Evolutionary conservation across 2,113 vertebrate genomes (phyloP), one percentile per base, ranked within the genome.

Genomic region (Channa maculata): DNA sequence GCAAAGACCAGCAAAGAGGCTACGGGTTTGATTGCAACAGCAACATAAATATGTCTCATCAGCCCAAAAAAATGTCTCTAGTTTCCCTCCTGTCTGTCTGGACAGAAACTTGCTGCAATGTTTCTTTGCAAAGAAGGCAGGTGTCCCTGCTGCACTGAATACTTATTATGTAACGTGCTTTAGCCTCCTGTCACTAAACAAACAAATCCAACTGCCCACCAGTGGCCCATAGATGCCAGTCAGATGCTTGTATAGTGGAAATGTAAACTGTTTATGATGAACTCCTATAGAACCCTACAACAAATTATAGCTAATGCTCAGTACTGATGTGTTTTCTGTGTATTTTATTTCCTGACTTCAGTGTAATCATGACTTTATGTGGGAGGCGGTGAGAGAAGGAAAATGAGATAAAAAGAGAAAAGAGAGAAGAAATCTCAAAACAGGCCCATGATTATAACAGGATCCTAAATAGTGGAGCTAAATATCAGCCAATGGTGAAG

Each of bases 111-210:
- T 9, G 41, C 44, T 82, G 72, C 55, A 68, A 64, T 76, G 75
- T 76, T 60, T 54, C 77, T 63, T 73, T 71, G 59, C 6, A 52
- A 79, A 73, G 46, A 68, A 80, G 60, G 84, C 89, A 90, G 91
- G 92, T 93, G 89, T 90, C 86, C 82, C 6, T 77, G 86, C 85
- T 83, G 80, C 82, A 52, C 82, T 24, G 82, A 87, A 86, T 69
- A 73, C 77, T 71, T 75, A 88, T 94, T 93, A 93, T 80, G 76
- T 93, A 93, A 94, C 79, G 12, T 48, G 82, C 82, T 89, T 92
- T 90, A 91, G 88, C 86, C 88, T 70, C 89, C 88, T 85, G 80
- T 79, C 74, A 64, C 88, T 90, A 90, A 91, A 84, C 86, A 92
- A 92, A 94, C 88, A 92, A 78, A 91, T 87, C 82, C 86, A 84